Base-by-base conservation (phyloP, 1,140 invertebrate species). In the Lanistes nyassanus region DNA sequence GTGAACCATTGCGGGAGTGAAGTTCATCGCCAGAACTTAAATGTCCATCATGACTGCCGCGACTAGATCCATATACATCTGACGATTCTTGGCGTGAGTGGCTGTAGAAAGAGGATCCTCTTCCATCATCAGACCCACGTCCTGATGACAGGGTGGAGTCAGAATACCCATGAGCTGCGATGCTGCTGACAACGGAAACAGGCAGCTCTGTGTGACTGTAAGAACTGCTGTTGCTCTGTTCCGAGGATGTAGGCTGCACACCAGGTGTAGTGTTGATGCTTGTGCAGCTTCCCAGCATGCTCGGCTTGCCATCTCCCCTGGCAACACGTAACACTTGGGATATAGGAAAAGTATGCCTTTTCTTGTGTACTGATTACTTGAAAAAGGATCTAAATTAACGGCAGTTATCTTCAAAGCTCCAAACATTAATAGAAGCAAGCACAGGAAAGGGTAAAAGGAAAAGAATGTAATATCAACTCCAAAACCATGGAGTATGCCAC, bases 1-100 rank as follows among this genome's bases (percentile, higher is more conserved):
- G 80, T 3, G 85, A 87, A n/a, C 79, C 80, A 53, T 70, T 83
- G 2, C 84, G 74, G 16, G 82, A 83, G 62, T 87, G 84, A 39
- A 74, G 74, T 53, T 84, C 82, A 29, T 86, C 84, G 0, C 83
- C 80, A 16, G 81, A 82, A 31, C 84, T 82, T n/a, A 76, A 72
- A 23, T 79, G 80, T 72, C 81, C 79, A 42, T 84, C 83, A 76
- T 79, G 79, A 19, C 76, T 68, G 39, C 78, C 76, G 7, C 79
- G 39, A 72, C 70, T 72, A 26, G 80, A 80, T 21, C 76, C 76
- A 56, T 74, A 82, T 42, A 76, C 21, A 19, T 83, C 77, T 23
- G 73, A 73, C 2, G 69, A 73, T 34, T 82, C 80, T 42, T 81
- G 77, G 7, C 78, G 72, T 11, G 65, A 68, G 47, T 78, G 74